These are phyloP conservation scores for Pterostichus madidus DNA, from an alignment of 2,888 invertebrate genomes.

Conservation along the genomic window DNA sequence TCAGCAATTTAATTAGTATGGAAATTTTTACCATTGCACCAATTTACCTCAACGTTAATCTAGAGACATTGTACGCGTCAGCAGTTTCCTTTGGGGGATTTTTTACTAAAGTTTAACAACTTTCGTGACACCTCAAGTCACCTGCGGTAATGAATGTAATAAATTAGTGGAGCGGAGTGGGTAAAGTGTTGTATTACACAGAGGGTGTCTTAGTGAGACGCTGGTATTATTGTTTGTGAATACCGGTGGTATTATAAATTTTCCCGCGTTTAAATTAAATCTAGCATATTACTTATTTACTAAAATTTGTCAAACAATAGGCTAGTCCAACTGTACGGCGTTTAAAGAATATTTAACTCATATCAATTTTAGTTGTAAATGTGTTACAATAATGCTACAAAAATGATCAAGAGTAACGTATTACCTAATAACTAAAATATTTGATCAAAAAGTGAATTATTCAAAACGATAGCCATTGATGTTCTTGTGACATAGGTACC, in stretches of 20 bases:
- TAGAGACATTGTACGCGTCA: constrained; percentile 12
- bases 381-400: too few species aligned
- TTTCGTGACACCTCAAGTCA: constrained; percentile 38
- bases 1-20: constrained; percentile 45
- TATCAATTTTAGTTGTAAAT: too few species aligned
- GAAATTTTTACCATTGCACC: constrained; percentile 37
- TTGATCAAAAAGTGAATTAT: too few species aligned
- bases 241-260: constrained; percentile 25
- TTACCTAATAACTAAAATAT: too few species aligned
- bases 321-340: too few species aligned
- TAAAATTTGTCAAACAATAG: too few species aligned
- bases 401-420: too few species aligned
- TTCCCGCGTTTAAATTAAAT: constrained; percentile 2
- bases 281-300: not conserved
- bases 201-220: constrained; percentile 5
- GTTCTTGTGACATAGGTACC: too few species aligned
- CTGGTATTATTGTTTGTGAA: constrained; percentile 33
- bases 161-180: constrained; percentile 25
- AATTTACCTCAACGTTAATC: constrained; percentile 22
- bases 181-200: constrained; percentile 24
- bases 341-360: too few species aligned
- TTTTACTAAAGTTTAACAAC: constrained; percentile 25
- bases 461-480: too few species aligned
- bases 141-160: constrained; percentile 46
- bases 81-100: constrained; percentile 1